Percentiles rank a stretch among this genome's conserved stretches.
phyloP scores from a whole-genome alignment of 2,797 vertebrate genomes.

The Gymnothorax reevesii region DNA sequence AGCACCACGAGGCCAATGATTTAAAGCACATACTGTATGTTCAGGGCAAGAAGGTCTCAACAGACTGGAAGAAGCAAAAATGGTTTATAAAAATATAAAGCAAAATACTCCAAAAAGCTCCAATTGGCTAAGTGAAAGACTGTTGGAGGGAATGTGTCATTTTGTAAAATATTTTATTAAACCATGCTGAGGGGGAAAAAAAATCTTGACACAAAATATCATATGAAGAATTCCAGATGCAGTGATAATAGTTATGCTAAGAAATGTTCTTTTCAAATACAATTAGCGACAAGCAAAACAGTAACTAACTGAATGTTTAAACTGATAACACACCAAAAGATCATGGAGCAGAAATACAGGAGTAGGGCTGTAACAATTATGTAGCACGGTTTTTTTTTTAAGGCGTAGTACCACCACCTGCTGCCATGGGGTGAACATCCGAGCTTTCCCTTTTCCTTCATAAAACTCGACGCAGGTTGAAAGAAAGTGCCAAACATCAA shows the following conservation, averaged over 20 bases:
- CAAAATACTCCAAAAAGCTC: not conserved
- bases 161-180: not conserved
- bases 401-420: too few species aligned
- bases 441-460: too few species aligned
- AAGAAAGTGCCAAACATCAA: too few species aligned
- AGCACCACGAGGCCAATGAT: conserved; percentile 19
- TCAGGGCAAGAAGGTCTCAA: not conserved
- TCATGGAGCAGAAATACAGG: conserved; percentile 5
- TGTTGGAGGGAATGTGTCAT: not conserved
- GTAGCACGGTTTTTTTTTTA: too few species aligned
- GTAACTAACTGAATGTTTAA: not conserved
- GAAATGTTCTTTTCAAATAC: not conserved
- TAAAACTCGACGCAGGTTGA: too few species aligned
- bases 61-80: not conserved
- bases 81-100: not conserved
- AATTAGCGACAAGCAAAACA: not conserved
- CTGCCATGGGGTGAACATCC: too few species aligned
- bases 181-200: not conserved
- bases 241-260: not conserved
- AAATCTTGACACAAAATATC: not conserved
- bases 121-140: not conserved
- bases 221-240: not conserved
- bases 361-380: too few species aligned
- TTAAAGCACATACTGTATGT: conserved; percentile 5
- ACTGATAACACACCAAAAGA: not conserved